These are phyloP conservation scores for Piaya cayana DNA, from an alignment of 2,113 vertebrate species.

Conservation along the genomic window DNA sequence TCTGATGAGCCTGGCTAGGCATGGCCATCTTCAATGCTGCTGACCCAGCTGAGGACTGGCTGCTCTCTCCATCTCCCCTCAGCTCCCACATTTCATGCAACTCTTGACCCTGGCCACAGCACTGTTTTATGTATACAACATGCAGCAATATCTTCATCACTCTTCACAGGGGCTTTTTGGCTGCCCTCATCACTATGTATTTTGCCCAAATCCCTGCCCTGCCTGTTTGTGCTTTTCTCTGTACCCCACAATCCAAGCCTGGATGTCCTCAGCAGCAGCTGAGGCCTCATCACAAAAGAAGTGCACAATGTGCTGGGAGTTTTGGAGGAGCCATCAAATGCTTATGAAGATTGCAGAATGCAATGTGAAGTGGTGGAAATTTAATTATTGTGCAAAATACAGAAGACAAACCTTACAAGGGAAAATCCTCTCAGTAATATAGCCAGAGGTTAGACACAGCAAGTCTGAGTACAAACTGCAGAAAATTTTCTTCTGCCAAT, in stretches of 20 bases:
- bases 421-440: neutral
- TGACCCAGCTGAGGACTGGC: conserved; percentile 14
- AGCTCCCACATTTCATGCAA: neutral
- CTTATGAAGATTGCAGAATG: neutral
- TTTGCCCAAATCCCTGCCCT: neutral
- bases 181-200: neutral
- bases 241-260: rapidly evolving
- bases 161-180: neutral
- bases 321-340: neutral
- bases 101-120: neutral
- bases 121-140: neutral
- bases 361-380: neutral
- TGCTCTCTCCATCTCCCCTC: neutral
- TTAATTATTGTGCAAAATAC: neutral
- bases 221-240: neutral
- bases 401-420: neutral
- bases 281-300: neutral
- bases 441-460: conserved; percentile 1
- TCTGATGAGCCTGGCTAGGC: neutral
- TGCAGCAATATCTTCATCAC: neutral
- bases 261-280: rapidly evolving
- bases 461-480: neutral
- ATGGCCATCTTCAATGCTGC: conserved; percentile 7
- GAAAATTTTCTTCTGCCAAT: conserved; percentile 16
- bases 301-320: rapidly evolving